These are phyloP conservation scores for Patiria pectinifera DNA, from an alignment of 53 echinoderm and acorn worm genomes.

Conservation along the genomic window DNA sequence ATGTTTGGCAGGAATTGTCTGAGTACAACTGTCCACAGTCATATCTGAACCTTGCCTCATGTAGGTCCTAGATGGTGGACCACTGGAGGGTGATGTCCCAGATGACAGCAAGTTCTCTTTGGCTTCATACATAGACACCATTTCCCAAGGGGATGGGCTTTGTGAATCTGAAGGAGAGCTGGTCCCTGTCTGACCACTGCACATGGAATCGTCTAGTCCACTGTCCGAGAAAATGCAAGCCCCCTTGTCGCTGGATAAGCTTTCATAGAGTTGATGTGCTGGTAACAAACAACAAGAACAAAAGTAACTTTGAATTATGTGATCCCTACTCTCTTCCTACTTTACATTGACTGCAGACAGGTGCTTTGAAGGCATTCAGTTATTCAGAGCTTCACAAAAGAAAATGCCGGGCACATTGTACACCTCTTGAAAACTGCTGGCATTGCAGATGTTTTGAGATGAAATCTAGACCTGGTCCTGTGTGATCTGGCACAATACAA, in stretches of 20 bases:
- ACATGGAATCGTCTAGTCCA: slow-evolving; percentile 51
- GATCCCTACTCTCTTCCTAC: slow-evolving; percentile 1
- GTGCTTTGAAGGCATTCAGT: not conserved
- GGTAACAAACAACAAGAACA: slow-evolving; percentile 54
- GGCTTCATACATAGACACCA: slow-evolving; percentile 11
- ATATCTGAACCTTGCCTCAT: not conserved
- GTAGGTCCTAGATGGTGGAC: not conserved
- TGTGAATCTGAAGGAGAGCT: slow-evolving; percentile 33
- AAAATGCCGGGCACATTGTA: not conserved
- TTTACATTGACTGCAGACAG: not conserved
- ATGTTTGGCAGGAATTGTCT: not conserved
- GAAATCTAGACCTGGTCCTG: not conserved
- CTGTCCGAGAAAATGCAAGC: slow-evolving; percentile 37
- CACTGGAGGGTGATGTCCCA: not conserved
- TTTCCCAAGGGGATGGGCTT: slow-evolving; percentile 46
- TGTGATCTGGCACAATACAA: too few relatives aligned
- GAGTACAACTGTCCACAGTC: slow-evolving; percentile 5
- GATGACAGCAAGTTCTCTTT: not conserved
- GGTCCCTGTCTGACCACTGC: slow-evolving; percentile 58
- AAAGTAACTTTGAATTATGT: slow-evolving; percentile 26
- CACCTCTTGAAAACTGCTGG: not conserved
- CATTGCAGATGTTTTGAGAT: not conserved
- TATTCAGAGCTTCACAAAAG: not conserved
- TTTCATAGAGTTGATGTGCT: slow-evolving; percentile 31
- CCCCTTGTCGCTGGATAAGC: slow-evolving; percentile 33